Conservation (phyloP, 2,888 invertebrate genomes). For the Tipula vernalis region DNA sequence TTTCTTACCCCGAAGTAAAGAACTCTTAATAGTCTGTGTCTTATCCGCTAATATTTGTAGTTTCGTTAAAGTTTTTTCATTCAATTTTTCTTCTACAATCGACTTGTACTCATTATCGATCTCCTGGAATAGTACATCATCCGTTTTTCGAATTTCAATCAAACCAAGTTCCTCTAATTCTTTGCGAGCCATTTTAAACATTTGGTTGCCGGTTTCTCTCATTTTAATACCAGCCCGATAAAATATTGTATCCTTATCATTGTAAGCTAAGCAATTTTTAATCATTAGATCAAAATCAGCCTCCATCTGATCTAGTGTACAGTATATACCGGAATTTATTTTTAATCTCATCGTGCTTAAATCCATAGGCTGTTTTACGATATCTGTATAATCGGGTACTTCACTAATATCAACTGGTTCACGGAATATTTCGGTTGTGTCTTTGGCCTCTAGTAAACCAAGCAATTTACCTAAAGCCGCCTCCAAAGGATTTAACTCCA, state of each 20-base stretch:
- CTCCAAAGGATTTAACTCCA: conserved; percentile 70
- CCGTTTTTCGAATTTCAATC: conserved; percentile 27
- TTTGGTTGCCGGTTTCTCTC: conserved; percentile 72
- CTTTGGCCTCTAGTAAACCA: conserved; percentile 63
- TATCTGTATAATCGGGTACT: conserved; percentile 81
- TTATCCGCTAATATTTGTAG: conserved; percentile 49
- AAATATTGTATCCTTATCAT: conserved; percentile 89
- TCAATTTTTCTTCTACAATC: conserved; percentile 27
- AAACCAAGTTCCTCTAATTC: conserved; percentile 43
- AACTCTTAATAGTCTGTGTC: conserved; percentile 47
- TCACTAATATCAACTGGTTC: conserved; percentile 84
- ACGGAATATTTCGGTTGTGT: conserved; percentile 77
- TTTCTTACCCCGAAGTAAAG: conserved; percentile 43
- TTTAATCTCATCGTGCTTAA: conserved; percentile 75
- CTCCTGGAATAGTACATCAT: conserved; percentile 42
- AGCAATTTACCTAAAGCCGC: conserved; percentile 65
- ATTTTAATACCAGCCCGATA: conserved; percentile 82
- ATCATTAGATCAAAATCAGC: conserved; percentile 93
- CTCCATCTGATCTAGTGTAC: conserved; percentile 64
- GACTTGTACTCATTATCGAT: conserved; percentile 43
- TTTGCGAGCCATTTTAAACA: conserved; percentile 67
- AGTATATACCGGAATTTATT: conserved; percentile 54
- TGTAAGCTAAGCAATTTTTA: conserved; percentile 88
- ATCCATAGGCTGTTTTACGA: conserved; percentile 80
- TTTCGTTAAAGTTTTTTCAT: conserved; percentile 31